Conservation (phyloP, 2,113 vertebrate species). For the Daubentonia madagascariensis region DNA sequence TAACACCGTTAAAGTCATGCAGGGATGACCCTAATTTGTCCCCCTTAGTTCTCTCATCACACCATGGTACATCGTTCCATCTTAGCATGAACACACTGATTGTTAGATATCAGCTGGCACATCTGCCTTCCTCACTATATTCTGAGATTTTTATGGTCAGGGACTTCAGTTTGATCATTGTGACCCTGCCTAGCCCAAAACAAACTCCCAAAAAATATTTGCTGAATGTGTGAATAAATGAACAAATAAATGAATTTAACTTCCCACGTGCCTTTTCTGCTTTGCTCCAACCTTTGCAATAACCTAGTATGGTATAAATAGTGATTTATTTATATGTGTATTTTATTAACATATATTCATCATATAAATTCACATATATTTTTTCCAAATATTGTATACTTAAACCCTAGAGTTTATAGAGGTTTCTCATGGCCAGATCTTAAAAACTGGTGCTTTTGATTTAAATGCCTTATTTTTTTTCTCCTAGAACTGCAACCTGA, state of each 20-base stretch:
- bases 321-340: background rate
- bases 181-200: background rate
- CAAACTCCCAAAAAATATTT: background rate
- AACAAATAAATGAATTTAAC: background rate
- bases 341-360: background rate
- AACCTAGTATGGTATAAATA: background rate
- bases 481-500: background rate
- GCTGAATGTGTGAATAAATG: background rate
- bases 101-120: fast-evolving
- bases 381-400: background rate
- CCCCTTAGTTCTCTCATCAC: background rate
- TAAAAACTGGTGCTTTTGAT: background rate
- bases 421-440: background rate
- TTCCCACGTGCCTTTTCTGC: background rate
- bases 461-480: constrained; percentile 8
- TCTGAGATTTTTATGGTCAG: background rate
- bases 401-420: background rate
- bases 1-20: background rate
- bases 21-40: background rate
- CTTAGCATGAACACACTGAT: fast-evolving
- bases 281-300: background rate
- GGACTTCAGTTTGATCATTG: background rate
- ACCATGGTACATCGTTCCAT: fast-evolving
- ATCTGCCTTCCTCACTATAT: background rate
- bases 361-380: background rate